A percentile compares a stretch with the other conserved stretches of the same genome.
Evolutionary conservation across 2,797 vertebrate species (phyloP).

Genomic region (Acanthis flammea): DNA sequence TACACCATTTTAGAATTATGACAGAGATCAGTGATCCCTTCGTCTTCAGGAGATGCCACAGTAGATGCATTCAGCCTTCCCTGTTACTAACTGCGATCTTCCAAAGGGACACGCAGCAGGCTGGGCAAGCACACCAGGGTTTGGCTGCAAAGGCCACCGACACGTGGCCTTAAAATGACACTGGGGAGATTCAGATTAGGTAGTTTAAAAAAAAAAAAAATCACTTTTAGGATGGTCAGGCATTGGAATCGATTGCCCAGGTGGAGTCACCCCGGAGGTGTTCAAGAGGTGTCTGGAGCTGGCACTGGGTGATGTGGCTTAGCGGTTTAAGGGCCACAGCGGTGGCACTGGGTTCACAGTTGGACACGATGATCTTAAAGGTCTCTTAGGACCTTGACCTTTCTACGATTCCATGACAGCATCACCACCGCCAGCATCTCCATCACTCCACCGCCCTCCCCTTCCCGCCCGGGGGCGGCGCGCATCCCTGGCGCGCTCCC

Average conservation of each 20-base stretch:
- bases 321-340: neutral
- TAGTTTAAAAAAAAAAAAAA: too few relatives aligned
- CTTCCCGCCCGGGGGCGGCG: neutral
- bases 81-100: neutral
- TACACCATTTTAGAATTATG: neutral
- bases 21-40: neutral
- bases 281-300: neutral
- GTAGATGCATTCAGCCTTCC: neutral
- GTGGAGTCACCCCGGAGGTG: neutral
- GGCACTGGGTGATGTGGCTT: neutral
- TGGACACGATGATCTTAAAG: neutral
- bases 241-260: neutral
- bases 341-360: neutral
- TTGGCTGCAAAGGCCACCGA: rapidly evolving
- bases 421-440: neutral
- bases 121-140: neutral
- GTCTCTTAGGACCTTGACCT: neutral
- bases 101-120: neutral
- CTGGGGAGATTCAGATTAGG: neutral
- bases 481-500: neutral
- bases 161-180: neutral
- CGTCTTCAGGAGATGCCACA: neutral
- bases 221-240: neutral
- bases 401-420: rapidly evolving
- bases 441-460: neutral